Evolutionary conservation across 2,888 invertebrate species (phyloP), one percentile per base, ranked within the genome.

Genomic region (Amorpha juglandis): DNA sequence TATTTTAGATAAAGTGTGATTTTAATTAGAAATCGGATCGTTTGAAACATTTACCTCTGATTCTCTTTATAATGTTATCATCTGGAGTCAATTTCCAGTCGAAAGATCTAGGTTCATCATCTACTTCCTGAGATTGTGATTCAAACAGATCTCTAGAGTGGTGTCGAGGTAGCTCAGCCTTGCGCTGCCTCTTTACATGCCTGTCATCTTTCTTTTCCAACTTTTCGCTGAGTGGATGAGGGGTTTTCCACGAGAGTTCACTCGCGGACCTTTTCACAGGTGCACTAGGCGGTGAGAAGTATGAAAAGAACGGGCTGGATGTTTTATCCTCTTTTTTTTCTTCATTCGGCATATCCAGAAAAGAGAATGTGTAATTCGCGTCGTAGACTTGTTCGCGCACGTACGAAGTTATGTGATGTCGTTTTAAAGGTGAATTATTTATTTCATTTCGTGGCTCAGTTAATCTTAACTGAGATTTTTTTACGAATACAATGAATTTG

Each of bases 71-170:
- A 38, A 90, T 83, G 72, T 81, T 87, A 64, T 90, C 86, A 62
- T 89, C 86, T 6, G 89, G 89, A 42, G 87, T 88, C 38, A 89
- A 73, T 69, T 86, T 89, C 89, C 90, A 89, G 68, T 89, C 83
- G 38, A 84, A 71, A 65, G 78, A 74, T 52, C 74, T 84, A 1
- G 78, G 69, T 52, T 84, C 83, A 21, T 88, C 88, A 6, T 87
- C 87, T 4, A 77, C 70, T 8, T 90, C 90, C 66, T 88, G 89
- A 21, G 90, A 88, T 69, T 89, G 88, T 1, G 91, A 89, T 48
- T 90, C 92, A 69, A 93, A 92, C 19, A 93, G 67, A 71, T 93
- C 92, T 67, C 86, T 80, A n/a, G 92, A 92, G 68, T 78, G 79
- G 53, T 84, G 88, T 12, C 81, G 80, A 1, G 82, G 72, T 21